These are phyloP conservation scores for Spodoptera litura DNA, from an alignment of 1,140 invertebrate genomes.

Conservation along the genomic window DNA sequence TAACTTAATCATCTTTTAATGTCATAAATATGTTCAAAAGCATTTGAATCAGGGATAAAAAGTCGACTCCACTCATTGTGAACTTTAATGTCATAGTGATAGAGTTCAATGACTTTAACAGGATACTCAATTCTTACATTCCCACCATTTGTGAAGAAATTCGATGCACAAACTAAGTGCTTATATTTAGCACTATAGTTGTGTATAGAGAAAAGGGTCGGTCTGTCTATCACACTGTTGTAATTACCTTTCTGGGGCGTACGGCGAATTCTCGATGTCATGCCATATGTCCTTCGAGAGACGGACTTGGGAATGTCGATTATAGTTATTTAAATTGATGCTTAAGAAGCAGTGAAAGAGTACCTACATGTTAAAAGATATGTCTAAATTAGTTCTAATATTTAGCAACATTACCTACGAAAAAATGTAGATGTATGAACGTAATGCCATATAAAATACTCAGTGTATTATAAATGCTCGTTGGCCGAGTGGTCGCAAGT, in stretches of 20 bases:
- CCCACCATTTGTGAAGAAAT: conserved; percentile 37
- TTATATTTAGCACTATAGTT: conserved; percentile 8
- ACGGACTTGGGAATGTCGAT: conserved; percentile 57
- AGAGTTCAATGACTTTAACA: neutral
- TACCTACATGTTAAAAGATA: too few species aligned
- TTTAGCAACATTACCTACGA: too few species aligned
- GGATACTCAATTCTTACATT: neutral
- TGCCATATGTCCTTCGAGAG: conserved; percentile 77
- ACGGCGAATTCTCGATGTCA: conserved; percentile 79
- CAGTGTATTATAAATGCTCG: too few species aligned
- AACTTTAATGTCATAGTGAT: too few species aligned
- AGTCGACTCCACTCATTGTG: too few species aligned
- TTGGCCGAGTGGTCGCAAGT: too few species aligned
- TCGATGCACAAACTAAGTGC: conserved; percentile 41
- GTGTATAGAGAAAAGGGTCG: conserved; percentile 67
- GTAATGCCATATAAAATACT: too few species aligned
- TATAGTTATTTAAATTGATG: neutral
- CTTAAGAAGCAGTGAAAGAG: neutral
- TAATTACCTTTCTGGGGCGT: conserved; percentile 76
- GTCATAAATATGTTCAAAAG: too few species aligned
- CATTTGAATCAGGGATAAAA: too few species aligned
- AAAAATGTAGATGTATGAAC: too few species aligned
- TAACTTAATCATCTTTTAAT: too few species aligned
- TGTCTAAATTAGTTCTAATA: too few species aligned
- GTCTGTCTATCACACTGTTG: conserved; percentile 76